These are phyloP conservation scores for Lophochroa leadbeateri DNA, from an alignment of 2,113 vertebrate species.

Conservation along the genomic window DNA sequence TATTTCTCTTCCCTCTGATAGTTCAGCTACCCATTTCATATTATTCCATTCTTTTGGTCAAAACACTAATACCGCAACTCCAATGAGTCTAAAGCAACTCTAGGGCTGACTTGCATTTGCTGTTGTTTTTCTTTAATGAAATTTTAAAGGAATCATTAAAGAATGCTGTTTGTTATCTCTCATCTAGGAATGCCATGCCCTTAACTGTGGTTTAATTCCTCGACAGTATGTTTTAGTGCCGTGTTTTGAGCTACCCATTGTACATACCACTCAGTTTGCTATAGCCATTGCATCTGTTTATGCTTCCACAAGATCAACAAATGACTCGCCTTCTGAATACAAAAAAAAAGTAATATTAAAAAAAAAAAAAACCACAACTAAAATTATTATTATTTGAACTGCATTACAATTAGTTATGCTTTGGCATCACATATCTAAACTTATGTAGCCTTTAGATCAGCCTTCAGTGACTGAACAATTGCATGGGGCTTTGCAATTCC, in stretches of 20 bases:
- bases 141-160: background rate
- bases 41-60: background rate
- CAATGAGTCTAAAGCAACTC: background rate
- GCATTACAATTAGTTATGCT: background rate
- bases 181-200: background rate
- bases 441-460: background rate
- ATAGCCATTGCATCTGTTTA: background rate
- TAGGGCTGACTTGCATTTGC: background rate
- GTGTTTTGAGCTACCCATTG: background rate
- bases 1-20: conserved; percentile 4
- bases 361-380: background rate
- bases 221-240: background rate
- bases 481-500: background rate
- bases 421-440: background rate
- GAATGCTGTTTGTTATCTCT: background rate
- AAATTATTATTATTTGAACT: background rate
- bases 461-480: background rate
- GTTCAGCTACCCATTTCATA: background rate
- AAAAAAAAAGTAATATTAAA: background rate
- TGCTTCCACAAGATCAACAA: background rate
- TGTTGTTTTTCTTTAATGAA: background rate
- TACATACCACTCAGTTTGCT: background rate
- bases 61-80: background rate
- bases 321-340: background rate
- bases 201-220: background rate